These are phyloP conservation scores for Scaeva pyrastri DNA, from an alignment of 2,888 invertebrate species.

Conservation along the genomic window DNA sequence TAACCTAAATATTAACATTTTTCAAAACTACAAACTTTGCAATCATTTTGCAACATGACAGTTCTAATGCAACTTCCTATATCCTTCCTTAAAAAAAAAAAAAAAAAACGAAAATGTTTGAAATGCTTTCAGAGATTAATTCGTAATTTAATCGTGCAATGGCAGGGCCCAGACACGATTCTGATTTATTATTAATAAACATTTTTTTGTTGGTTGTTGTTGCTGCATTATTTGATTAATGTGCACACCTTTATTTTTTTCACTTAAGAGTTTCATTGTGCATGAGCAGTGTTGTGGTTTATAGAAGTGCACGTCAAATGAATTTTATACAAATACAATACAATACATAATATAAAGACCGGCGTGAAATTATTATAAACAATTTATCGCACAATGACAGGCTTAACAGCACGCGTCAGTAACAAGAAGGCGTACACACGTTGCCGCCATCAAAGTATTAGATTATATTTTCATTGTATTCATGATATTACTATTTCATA, in stretches of 20 bases:
- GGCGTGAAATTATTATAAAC: slow-evolving; percentile 42
- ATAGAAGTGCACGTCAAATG: slow-evolving; percentile 13
- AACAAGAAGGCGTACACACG: slow-evolving; percentile 45
- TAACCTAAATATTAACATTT: too few species aligned
- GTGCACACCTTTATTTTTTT: slow-evolving; percentile 26
- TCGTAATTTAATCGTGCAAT: slow-evolving; percentile 16
- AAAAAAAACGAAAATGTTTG: too few species aligned
- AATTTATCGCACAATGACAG: slow-evolving; percentile 59
- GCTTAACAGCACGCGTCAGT: slow-evolving; percentile 42
- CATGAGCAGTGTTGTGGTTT: background rate
- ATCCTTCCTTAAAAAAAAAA: background rate
- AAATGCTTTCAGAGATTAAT: slow-evolving; percentile 33
- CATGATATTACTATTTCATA: background rate
- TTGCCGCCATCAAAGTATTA: slow-evolving; percentile 32
- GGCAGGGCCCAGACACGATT: slow-evolving; percentile 44
- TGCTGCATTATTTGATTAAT: slow-evolving; percentile 29
- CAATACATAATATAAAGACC: background rate
- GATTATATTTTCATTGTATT: slow-evolving; percentile 14
- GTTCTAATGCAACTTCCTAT: slow-evolving; percentile 20
- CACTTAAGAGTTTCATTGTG: background rate
- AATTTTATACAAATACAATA: background rate
- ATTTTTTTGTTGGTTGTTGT: slow-evolving; percentile 12
- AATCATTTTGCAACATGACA: slow-evolving; percentile 9
- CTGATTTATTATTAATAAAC: slow-evolving; percentile 37
- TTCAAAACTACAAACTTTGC: background rate